Conservation (phyloP, 2,113 vertebrate genomes). For the Meriones unguiculatus region DNA sequence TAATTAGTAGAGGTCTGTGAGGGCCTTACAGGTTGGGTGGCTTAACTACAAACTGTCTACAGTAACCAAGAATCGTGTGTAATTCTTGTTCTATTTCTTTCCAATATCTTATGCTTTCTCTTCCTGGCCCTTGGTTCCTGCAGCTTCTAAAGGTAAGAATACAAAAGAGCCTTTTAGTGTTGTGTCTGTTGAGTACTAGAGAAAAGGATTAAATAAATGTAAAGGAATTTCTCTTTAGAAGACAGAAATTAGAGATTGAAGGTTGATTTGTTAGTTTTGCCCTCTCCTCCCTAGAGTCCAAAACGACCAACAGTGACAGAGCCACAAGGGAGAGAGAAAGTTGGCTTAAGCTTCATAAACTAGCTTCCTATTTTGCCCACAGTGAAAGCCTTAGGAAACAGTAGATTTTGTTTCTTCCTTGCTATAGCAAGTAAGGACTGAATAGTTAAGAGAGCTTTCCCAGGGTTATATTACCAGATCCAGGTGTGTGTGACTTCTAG, state of each 20-base stretch:
- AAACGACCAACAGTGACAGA: not conserved
- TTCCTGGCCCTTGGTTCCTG: conserved; percentile 42
- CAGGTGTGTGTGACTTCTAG: not conserved
- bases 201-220: not conserved
- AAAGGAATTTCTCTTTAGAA: conserved; percentile 52
- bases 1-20: not conserved
- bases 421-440: not conserved
- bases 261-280: not conserved
- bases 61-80: conserved; percentile 44
- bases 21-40: conserved; percentile 9
- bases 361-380: not conserved
- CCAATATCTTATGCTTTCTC: conserved; percentile 54
- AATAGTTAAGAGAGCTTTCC: not conserved
- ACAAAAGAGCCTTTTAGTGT: conserved; percentile 23
- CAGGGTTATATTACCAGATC: not conserved
- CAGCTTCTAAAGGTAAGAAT: conserved; percentile 86
- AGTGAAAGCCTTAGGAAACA: not conserved
- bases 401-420: not conserved
- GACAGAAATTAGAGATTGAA: conserved; percentile 3
- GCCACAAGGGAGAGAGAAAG: not conserved
- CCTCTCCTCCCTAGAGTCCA: not conserved
- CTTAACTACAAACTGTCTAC: not conserved
- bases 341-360: not conserved
- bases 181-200: conserved; percentile 38
- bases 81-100: conserved; percentile 66